phyloP scores from a whole-genome alignment of 92 coral and sea anemone genomes.

The Paramuricea clavata region DNA sequence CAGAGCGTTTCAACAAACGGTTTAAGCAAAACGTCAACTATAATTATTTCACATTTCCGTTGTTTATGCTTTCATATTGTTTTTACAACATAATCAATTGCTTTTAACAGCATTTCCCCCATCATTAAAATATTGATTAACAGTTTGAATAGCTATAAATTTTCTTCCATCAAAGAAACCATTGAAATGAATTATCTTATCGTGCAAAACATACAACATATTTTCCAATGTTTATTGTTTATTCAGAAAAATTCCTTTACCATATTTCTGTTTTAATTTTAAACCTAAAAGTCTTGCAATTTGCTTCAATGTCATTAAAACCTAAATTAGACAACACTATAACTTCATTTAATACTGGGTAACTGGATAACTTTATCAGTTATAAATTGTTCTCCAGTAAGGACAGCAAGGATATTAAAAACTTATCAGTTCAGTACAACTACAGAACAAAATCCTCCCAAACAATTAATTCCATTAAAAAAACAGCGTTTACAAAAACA shows the following conservation, averaged over 20 bases:
- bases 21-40: conserved; percentile 1
- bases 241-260: no score
- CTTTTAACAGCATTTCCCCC: neutral
- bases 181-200: neutral
- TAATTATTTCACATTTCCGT: neutral
- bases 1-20: conserved; percentile 21
- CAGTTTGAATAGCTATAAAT: neutral
- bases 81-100: neutral
- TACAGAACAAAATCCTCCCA: neutral
- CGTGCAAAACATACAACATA: neutral
- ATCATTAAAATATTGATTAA: neutral
- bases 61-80: conserved; percentile 8
- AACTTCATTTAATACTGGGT: no score
- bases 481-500: neutral
- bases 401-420: no score
- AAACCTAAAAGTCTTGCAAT: no score
- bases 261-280: no score
- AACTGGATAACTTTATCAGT: no score
- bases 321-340: no score
- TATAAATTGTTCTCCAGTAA: no score
- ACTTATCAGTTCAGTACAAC: no score
- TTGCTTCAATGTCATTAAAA: no score
- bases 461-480: neutral
- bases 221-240: no score
- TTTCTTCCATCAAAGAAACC: neutral